Conservation (phyloP, 1,140 invertebrate genomes). For the Thaumatotibia leucotreta region DNA sequence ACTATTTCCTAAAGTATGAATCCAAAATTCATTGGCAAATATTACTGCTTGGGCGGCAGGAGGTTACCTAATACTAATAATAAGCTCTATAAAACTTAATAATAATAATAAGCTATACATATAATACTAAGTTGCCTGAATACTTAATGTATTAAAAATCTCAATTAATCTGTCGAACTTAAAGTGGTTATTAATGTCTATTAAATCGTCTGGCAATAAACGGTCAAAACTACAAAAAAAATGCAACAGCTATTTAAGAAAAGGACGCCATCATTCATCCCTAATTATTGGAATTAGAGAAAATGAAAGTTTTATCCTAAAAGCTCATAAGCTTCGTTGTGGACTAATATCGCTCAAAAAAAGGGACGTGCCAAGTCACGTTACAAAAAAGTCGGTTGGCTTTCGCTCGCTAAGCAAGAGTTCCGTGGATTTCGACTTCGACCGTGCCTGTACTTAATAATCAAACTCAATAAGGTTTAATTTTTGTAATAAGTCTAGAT, state of each 20-base stretch:
- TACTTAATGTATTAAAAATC: neutral
- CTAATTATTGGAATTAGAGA: constrained; percentile 45
- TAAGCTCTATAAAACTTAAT: no score
- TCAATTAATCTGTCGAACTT: neutral
- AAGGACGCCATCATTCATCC: constrained; percentile 34
- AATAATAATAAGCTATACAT: no score
- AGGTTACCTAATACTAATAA: no score
- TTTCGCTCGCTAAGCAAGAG: neutral
- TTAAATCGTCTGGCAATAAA: neutral
- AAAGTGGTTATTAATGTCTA: neutral
- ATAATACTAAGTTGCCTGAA: neutral
- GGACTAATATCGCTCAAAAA: constrained; percentile 16
- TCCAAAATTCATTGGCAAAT: no score
- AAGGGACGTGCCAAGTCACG: constrained; percentile 38
- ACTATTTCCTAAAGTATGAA: no score
- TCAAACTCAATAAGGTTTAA: no score
- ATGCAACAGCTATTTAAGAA: constrained; percentile 12
- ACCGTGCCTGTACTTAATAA: no score
- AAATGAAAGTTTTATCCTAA: constrained; percentile 34
- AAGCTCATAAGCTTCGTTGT: constrained; percentile 24
- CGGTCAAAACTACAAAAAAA: neutral
- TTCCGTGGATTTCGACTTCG: no score
- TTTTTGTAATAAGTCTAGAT: no score
- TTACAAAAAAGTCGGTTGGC: constrained; percentile 27
- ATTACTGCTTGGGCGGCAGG: no score